Evolutionary conservation across 2,888 invertebrate species (phyloP), one percentile per base, ranked within the genome.

Genomic region (Osedax frankpressi): DNA sequence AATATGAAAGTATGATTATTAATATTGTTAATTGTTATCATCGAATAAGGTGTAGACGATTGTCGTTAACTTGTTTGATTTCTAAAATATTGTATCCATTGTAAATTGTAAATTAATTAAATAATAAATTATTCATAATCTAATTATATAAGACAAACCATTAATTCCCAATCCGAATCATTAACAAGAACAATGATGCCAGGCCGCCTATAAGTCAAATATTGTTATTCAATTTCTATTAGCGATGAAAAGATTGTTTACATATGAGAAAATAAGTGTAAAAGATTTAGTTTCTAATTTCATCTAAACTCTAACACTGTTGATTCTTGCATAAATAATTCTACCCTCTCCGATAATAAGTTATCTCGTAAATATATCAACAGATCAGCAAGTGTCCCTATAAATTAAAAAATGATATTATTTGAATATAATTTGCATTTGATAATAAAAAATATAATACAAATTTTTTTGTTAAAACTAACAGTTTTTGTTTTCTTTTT

Each of bases 171-270:
- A 81, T 97, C 96, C 0, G 91, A 88, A 79, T 96, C 94, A 81
- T 97, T 97, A 6, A 97, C 88, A 1, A 97, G 85, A 0, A 97
- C 94, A 70, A 97, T 85, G 76, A 97, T 95, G 1, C 95, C 95
- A 0, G 94, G 94, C 69, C 94, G 85, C 76, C 83, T 84, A 78
- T 26, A 79, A 71, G 69, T 65, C n/a, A n/a, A n/a, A n/a, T n/a
- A n/a, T n/a, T n/a, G n/a, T n/a, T n/a, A n/a, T n/a, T n/a, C n/a
- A n/a, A n/a, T n/a, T n/a, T n/a, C n/a, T n/a, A n/a, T n/a, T n/a
- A n/a, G n/a, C n/a, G n/a, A n/a, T n/a, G n/a, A n/a, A n/a, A n/a
- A n/a, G n/a, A n/a, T n/a, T n/a, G n/a, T n/a, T n/a, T n/a, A n/a
- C n/a, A n/a, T n/a, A n/a, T n/a, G n/a, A n/a, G n/a, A n/a, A n/a